Base-by-base conservation (phyloP, 1,140 invertebrate species). In the Achatina immaculata region DNA sequence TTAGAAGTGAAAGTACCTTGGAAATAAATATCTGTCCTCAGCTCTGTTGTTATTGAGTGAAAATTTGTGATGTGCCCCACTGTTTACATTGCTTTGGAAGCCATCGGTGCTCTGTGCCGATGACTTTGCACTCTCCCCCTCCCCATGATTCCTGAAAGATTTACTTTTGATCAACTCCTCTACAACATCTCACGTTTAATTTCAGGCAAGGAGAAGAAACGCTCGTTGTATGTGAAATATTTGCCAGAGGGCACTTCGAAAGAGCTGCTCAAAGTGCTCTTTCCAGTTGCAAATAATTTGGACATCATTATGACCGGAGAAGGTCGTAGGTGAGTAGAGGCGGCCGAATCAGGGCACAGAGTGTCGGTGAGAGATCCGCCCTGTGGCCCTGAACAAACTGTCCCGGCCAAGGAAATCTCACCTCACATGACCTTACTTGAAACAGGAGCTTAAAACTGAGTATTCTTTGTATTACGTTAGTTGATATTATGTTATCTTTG, bases 231-330 rank as follows among this genome's bases (percentile, higher is more conserved):
- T 80, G 78, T 80, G 78, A 80, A 80, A 80, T 80, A 80, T 80
- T 80, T 80, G 48, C 78, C 78, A 51, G 78, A 80, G 45, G 24
- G 78, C 78, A 80, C 78, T 38, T 71, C 78, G 55, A 80, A 80
- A 80, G 78, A 80, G 78, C 78, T 80, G 66, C 78, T 80, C 66
- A 80, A 80, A 40, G 78, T 80, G 78, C 78, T 80, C 78, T 80
- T 80, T 80, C 78, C 78, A 36, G 66, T 80, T 80, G 78, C 78
- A 71, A 80, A 71, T 80, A 80, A 72, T 80, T 80, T 80, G 78
- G 78, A 80, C 78, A 80, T 80, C 78, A 69, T 80, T 71, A 71
- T 36, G 78, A 72, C 78, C 38, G 78, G 66, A 72, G 45, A 80
- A 36, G 78, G 78, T 80, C 78, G 78, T 71, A 80, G 78, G 78